A percentile compares a stretch with the other conserved stretches of the same genome.
phyloP scores from a whole-genome alignment of 2,797 vertebrate species.

The Galagoides demidoff region DNA sequence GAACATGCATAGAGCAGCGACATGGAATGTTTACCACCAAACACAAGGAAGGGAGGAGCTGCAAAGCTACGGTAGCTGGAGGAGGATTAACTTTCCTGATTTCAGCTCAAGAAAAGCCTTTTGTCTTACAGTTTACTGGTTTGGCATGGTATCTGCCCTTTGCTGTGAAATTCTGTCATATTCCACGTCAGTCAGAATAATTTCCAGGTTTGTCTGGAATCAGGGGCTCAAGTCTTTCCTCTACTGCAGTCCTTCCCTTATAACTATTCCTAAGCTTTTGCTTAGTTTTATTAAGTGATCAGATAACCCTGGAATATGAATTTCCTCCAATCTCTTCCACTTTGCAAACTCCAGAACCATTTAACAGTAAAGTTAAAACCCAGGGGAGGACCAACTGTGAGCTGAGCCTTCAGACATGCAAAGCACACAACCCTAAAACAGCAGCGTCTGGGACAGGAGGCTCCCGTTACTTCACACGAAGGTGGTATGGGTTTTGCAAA shows the following conservation, averaged over 20 bases:
- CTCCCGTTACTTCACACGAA: conserved; percentile 73
- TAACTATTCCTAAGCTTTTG: conserved; percentile 55
- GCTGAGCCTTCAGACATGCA: conserved; percentile 77
- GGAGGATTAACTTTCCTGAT: conserved; percentile 68
- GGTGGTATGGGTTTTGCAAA: conserved; percentile 30
- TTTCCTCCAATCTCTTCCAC: conserved; percentile 75
- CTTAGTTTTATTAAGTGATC: conserved; percentile 21
- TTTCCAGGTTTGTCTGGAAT: conserved; percentile 33
- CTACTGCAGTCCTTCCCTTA: background rate
- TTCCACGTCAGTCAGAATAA: conserved; percentile 21
- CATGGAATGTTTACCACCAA: conserved; percentile 39
- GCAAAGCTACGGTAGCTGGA: conserved; percentile 74
- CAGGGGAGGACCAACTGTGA: conserved; percentile 58
- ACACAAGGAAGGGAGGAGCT: conserved; percentile 71
- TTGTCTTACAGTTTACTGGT: background rate
- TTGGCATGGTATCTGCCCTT: background rate
- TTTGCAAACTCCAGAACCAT: conserved; percentile 78
- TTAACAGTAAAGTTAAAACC: conserved; percentile 34
- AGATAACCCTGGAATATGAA: background rate
- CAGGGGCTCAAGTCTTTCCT: background rate
- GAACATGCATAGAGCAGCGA: conserved; percentile 77
- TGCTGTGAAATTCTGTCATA: background rate
- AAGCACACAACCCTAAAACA: conserved; percentile 70
- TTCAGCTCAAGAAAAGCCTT: conserved; percentile 22
- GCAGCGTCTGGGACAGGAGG: conserved; percentile 81